Evolutionary conservation across 2,113 vertebrate genomes (phyloP), one percentile per base, ranked within the genome.

Genomic region (Ovis aries): DNA sequence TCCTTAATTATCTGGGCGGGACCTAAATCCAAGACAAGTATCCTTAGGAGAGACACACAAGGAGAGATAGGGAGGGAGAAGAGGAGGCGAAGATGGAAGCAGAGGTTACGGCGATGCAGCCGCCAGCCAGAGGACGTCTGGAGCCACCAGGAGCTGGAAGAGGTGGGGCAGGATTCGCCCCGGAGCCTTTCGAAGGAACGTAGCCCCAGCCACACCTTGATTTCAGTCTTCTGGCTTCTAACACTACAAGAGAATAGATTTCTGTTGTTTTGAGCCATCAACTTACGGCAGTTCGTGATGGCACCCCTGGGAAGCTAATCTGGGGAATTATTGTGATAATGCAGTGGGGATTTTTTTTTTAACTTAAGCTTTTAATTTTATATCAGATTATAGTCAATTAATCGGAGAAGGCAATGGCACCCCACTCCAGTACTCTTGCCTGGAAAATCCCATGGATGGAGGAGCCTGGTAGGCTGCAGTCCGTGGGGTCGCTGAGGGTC

Each of bases 161-260:
- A 89, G 23, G 67, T 8, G 21, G 31, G 25, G 14, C 13, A 80
- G 64, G 4, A 2, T 3, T 43, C 16, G 14, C 15, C 45, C 23
- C 25, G 0, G 9, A 55, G 48, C 0, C 40, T 21, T 27, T 13
- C 3, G n/a, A 83, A 29, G 29, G 33, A 7, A 1, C 0, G 2
- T 11, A 29, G 11, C 36, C 40, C 23, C 6, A 9, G 4, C 7
- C 7, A 36, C n/a, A 74, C 11, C 31, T 85, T 45, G 23, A 40
- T 82, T 93, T 62, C 92, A 60, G 67, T 59, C 52, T 81, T 86
- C 40, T 31, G 27, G 53, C 62, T 48, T n/a, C 80, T 86, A 31
- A 71, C 77, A 55, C 29, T 12, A 3, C 9, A 43, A 71, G 45
- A 36, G 31, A 19, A 53, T 45, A 57, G 1, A 59, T 67, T 67